phyloP scores from a whole-genome alignment of 2,888 invertebrate species.

The Nomada goodeniana region DNA sequence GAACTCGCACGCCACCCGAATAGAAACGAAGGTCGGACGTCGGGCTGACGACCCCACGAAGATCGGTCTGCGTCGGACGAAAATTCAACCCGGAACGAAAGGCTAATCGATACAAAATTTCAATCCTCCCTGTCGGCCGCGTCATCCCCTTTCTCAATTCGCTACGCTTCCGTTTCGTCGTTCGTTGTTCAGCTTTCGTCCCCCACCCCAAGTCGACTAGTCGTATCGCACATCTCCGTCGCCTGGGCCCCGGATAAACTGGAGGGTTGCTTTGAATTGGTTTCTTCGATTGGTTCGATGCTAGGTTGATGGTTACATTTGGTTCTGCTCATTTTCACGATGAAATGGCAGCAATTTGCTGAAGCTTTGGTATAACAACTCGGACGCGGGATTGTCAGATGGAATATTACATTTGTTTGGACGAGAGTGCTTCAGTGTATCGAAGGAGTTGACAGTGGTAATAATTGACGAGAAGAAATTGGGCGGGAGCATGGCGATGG shows the following conservation, averaged over 20 bases:
- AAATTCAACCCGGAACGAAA: constrained; percentile 57
- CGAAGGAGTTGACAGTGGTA: no score
- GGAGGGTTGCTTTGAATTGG: neutral
- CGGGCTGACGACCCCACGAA: constrained; percentile 53
- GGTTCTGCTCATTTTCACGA: neutral
- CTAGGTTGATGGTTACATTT: neutral
- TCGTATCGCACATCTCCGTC: constrained; percentile 20
- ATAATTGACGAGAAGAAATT: no score
- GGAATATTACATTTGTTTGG: no score
- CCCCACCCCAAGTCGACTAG: constrained; percentile 24
- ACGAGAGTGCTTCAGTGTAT: no score
- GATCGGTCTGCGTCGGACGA: constrained; percentile 34
- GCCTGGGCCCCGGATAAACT: constrained; percentile 35
- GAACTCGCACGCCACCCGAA: constrained; percentile 23
- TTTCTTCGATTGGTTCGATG: neutral
- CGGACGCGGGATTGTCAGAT: no score
- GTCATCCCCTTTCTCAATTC: constrained; percentile 37
- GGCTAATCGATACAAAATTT: constrained; percentile 71
- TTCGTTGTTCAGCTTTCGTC: constrained; percentile 23
- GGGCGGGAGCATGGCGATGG: no score
- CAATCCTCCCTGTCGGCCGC: constrained; percentile 63
- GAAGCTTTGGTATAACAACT: no score
- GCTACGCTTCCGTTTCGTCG: constrained; percentile 42
- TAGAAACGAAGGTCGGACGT: constrained; percentile 49
- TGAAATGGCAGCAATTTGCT: no score